These are phyloP conservation scores for Pogonocichla stellata DNA, from an alignment of 2,113 vertebrate genomes.

Conservation along the genomic window DNA sequence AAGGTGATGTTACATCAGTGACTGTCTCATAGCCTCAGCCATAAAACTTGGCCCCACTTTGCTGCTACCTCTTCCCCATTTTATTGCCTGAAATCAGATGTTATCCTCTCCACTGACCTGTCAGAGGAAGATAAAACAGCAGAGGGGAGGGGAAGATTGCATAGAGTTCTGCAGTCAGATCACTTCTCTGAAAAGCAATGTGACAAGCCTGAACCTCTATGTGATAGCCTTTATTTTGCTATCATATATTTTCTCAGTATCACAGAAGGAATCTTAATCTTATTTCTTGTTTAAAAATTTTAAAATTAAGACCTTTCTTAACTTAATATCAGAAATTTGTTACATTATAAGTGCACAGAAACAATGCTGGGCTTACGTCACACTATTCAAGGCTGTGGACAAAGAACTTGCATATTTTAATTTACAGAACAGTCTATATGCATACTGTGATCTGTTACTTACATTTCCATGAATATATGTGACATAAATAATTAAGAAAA, in stretches of 20 bases:
- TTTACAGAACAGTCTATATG: neutral
- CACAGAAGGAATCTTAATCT: neutral
- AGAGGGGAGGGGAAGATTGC: neutral
- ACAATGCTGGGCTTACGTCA: neutral
- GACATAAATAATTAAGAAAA: neutral
- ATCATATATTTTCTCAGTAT: neutral
- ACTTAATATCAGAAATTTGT: neutral
- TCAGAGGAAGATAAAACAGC: neutral
- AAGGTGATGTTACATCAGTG: neutral
- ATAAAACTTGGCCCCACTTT: neutral
- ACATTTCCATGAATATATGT: neutral
- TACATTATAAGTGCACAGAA: neutral
- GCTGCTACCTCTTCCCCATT: neutral
- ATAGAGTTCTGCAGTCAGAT: neutral
- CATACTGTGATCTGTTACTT: neutral
- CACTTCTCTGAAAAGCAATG: neutral
- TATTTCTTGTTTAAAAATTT: neutral
- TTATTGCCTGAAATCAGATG: neutral
- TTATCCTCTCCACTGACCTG: neutral
- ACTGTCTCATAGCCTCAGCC: neutral
- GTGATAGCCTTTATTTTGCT: neutral
- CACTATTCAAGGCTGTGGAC: neutral
- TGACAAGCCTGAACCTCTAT: neutral
- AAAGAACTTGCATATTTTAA: neutral
- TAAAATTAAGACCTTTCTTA: neutral